Percentiles rank a stretch among this genome's conserved stretches.
phyloP scores from a whole-genome alignment of 2,113 vertebrate species.

The Bombycilla garrulus region DNA sequence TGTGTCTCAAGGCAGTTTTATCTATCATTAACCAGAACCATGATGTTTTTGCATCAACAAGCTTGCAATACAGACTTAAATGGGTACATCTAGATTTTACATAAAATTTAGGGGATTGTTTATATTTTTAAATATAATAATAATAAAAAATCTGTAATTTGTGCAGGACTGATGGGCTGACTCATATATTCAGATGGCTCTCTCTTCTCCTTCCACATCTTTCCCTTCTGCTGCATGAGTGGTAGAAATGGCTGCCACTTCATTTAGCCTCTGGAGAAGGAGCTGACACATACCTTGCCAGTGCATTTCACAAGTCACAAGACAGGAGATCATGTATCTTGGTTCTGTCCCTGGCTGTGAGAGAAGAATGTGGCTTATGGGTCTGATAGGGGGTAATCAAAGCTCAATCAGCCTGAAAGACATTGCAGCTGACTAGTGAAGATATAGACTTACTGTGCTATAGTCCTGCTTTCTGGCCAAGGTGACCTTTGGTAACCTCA shows the following conservation, averaged over 20 bases:
- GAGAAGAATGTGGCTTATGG: not conserved
- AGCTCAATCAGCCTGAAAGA: constrained; percentile 11
- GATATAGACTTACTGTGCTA: not conserved
- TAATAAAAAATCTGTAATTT: not conserved
- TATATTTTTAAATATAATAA: not conserved
- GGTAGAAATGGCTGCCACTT: not conserved
- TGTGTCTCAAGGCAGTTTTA: not conserved
- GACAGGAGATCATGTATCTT: not conserved
- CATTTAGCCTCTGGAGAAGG: not conserved
- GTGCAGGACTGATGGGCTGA: not conserved
- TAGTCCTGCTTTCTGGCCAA: constrained; percentile 1
- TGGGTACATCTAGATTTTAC: not conserved
- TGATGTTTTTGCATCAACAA: not conserved
- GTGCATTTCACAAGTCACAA: not conserved
- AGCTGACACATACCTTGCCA: not conserved
- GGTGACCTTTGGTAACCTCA: constrained; percentile 25
- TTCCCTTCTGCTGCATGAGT: not conserved
- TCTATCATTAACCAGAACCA: not conserved
- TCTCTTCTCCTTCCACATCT: not conserved
- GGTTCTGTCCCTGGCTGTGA: not conserved
- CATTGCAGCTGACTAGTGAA: not conserved
- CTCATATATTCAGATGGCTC: not conserved
- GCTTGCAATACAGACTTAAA: not conserved
- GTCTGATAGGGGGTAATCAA: constrained; percentile 21
- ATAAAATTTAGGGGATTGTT: not conserved